Percentiles rank a stretch among this genome's conserved stretches.
phyloP scores from a whole-genome alignment of 2,113 vertebrate genomes.

The Saccopteryx bilineata region DNA sequence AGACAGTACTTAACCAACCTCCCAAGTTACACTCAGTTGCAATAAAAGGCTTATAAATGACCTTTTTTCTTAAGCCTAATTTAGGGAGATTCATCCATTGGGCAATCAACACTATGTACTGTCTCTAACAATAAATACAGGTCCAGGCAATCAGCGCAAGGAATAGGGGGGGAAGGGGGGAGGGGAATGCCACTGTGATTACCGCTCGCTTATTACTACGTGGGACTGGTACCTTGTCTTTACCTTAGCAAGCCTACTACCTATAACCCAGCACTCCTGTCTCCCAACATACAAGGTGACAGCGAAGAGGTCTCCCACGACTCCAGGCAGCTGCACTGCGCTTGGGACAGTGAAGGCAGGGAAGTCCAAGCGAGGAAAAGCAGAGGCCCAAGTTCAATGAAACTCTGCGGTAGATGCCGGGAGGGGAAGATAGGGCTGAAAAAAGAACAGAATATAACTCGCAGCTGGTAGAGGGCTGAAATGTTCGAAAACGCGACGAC shows the following conservation, averaged over 20 bases:
- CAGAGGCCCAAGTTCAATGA: not conserved
- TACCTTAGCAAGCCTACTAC: not conserved
- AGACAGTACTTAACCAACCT: not conserved
- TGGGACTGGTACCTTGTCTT: not conserved
- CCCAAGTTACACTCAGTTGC: not conserved
- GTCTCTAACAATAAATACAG: not conserved
- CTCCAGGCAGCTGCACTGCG: not conserved
- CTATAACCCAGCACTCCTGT: not conserved
- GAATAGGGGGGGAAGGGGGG: not conserved
- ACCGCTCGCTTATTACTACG: not conserved
- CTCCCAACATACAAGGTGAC: not conserved
- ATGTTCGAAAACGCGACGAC: accelerated
- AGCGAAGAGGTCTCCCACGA: not conserved
- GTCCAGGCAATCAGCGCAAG: not conserved
- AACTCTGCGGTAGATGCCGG: not conserved
- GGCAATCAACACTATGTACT: not conserved
- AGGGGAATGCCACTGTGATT: not conserved
- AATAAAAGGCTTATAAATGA: not conserved
- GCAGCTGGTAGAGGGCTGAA: not conserved
- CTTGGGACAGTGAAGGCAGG: no score
- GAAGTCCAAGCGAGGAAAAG: not conserved
- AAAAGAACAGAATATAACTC: no score
- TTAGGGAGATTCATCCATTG: not conserved
- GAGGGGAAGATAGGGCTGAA: accelerated
- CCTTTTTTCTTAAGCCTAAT: not conserved